Percentiles rank a stretch among this genome's conserved stretches.
phyloP scores from a whole-genome alignment of 2,113 vertebrate genomes.

The Irena cyanogastra region DNA sequence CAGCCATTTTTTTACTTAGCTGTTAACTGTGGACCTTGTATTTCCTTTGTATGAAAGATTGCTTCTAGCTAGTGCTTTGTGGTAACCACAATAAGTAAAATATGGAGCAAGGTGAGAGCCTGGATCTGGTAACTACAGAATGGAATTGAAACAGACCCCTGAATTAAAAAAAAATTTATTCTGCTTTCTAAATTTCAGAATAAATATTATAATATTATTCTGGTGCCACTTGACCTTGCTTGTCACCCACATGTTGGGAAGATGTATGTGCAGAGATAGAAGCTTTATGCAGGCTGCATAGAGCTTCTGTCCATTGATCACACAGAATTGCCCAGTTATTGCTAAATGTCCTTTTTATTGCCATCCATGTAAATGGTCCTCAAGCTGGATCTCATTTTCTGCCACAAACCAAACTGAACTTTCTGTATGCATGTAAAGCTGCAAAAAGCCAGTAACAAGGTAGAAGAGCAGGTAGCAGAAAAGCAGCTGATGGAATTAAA shows the following conservation, averaged over 20 bases:
- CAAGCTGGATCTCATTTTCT: not conserved
- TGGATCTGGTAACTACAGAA: not conserved
- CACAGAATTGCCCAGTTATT: not conserved
- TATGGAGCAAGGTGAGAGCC: not conserved
- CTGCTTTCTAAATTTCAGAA: not conserved
- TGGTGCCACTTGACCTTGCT: not conserved
- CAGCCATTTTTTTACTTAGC: not conserved
- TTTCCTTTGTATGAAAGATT: not conserved
- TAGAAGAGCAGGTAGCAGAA: not conserved
- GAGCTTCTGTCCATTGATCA: not conserved
- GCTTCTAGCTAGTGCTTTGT: not conserved
- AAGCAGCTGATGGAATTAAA: not conserved
- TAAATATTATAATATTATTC: not conserved
- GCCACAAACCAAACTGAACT: not conserved
- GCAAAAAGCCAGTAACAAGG: not conserved
- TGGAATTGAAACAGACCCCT: not conserved
- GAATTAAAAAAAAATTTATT: not conserved
- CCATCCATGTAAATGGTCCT: not conserved
- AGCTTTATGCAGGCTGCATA: not conserved
- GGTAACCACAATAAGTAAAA: not conserved
- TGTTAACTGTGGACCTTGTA: not conserved
- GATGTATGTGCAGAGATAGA: accelerated
- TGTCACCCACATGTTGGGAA: not conserved
- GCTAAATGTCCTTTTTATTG: not conserved
- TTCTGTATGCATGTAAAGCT: not conserved